Base-by-base conservation (phyloP, 2,888 invertebrate species). In the Ophioninae sp. region DNA sequence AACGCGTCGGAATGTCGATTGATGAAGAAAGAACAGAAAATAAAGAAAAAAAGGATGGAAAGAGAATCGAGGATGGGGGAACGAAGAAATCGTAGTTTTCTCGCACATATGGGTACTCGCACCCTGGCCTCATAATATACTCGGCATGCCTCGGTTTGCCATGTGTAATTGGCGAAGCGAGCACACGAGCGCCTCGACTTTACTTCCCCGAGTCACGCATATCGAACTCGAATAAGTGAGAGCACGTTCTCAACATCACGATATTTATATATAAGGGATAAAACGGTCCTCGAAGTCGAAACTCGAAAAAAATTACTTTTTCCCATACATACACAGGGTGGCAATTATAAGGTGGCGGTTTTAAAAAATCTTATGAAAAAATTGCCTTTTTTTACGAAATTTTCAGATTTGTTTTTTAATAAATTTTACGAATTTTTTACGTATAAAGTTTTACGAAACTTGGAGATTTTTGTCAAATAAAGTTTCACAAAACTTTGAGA, bases 181-280 rank as follows among this genome's bases (percentile, higher is more conserved):
- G 78, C 82, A 77, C 73, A 84, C 75, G 77, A 70, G 81, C 64
- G 50, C 50, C 50, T 69, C 44, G 81, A 56, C 86, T 91, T 86
- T 90, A 91, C 88, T 90, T 87, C 88, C 85, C 79, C 86, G 82
- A 91, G 91, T 91, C 91, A 92, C 91, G 92, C 91, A 91, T 89
- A 86, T 79, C 73, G 65, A 65, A 64, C 62, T 70, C 72, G 72
- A 72, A n/a, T 65, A 41, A 73, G 67, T 70, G 21, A 37, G 39
- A 56, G 50, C 70, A 65, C 79, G 21, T 72, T 72, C 64, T n/a
- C 41, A 74, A 84, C 50, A 50, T 50, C 17, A 6, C 50, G 17
- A 50, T 17, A 50, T 50, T 3, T 3, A 50, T 50, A 50, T 50
- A 50, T 50, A 50, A 44, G 44, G 44, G 10, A 44, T 44, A 44